Conservation (phyloP, 2,113 vertebrate genomes). For the Bujurquina vittata region DNA sequence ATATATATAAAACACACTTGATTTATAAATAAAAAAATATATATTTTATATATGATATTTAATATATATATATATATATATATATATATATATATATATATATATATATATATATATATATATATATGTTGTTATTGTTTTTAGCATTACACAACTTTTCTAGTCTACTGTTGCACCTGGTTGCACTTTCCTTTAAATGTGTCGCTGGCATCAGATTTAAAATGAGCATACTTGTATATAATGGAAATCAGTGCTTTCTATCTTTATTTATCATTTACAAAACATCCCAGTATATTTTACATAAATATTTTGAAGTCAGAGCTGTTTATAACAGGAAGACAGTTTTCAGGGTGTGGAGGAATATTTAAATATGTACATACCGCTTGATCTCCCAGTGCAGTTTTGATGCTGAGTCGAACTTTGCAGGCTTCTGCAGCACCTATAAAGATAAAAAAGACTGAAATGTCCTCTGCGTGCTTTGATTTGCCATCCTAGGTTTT, state of each 20-base stretch:
- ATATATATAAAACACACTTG: too few relatives aligned
- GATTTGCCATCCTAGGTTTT: not conserved
- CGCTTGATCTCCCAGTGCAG: slow-evolving; percentile 87
- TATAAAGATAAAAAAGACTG: slow-evolving; percentile 67
- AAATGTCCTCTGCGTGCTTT: not conserved
- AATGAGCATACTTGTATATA: too few relatives aligned
- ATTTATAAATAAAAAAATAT: too few relatives aligned
- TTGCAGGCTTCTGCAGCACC: slow-evolving; percentile 85
- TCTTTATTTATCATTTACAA: not conserved
- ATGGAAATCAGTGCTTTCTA: not conserved
- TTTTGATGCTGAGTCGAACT: slow-evolving; percentile 92
- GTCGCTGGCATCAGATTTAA: too few relatives aligned
- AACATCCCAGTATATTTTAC: not conserved
- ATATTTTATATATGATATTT: too few relatives aligned
- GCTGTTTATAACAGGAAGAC: not conserved
- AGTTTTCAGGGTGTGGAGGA: not conserved
- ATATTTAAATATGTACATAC: slow-evolving; percentile 78
- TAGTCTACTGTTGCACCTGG: not conserved
- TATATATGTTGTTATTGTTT: not conserved
- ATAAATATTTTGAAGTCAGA: not conserved
- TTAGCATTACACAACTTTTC: not conserved
- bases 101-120: too few relatives aligned
- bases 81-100: too few relatives aligned
- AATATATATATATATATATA: too few relatives aligned
- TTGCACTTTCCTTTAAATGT: not conserved